Evolutionary conservation across 2,888 invertebrate species (phyloP).

Genomic region (Nematopogon swammerdamellus): DNA sequence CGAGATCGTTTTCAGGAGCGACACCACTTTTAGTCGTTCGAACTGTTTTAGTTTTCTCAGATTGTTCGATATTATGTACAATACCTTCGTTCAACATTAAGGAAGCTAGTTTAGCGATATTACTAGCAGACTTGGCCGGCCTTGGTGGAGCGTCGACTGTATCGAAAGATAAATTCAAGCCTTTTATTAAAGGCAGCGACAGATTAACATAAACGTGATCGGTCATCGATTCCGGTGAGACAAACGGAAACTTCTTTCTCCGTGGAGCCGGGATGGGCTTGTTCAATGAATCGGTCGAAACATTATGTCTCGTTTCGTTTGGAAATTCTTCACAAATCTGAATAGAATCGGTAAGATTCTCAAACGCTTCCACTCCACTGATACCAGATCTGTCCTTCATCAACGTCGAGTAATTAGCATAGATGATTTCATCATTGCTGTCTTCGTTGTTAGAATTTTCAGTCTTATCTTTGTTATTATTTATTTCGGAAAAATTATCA

Average conservation of each 20-base stretch:
- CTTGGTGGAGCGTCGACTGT: slow-evolving; percentile 35
- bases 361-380: slow-evolving; percentile 49
- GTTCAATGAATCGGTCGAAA: slow-evolving; percentile 47
- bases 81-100: slow-evolving; percentile 7
- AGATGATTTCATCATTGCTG: slow-evolving; percentile 30
- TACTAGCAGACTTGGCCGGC: slow-evolving; percentile 34
- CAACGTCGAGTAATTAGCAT: slow-evolving; percentile 42
- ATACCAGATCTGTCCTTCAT: slow-evolving; percentile 31
- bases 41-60: no score
- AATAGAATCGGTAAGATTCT: slow-evolving; percentile 65
- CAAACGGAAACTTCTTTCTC: slow-evolving; percentile 34
- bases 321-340: slow-evolving; percentile 59
- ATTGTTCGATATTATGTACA: no score
- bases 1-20: slow-evolving; percentile 6
- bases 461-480: slow-evolving; percentile 33
- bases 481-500: slow-evolving; percentile 46
- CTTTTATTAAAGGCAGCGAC: slow-evolving; percentile 46
- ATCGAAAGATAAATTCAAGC: slow-evolving; percentile 25
- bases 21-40: slow-evolving; percentile 15
- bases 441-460: slow-evolving; percentile 19
- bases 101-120: slow-evolving; percentile 20
- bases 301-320: slow-evolving; percentile 20
- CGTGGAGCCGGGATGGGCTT: slow-evolving; percentile 60
- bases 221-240: slow-evolving; percentile 33
- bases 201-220: slow-evolving; percentile 59